Evolutionary conservation across 2,797 vertebrate species (phyloP).

Genomic region (Garrulus glandarius): DNA sequence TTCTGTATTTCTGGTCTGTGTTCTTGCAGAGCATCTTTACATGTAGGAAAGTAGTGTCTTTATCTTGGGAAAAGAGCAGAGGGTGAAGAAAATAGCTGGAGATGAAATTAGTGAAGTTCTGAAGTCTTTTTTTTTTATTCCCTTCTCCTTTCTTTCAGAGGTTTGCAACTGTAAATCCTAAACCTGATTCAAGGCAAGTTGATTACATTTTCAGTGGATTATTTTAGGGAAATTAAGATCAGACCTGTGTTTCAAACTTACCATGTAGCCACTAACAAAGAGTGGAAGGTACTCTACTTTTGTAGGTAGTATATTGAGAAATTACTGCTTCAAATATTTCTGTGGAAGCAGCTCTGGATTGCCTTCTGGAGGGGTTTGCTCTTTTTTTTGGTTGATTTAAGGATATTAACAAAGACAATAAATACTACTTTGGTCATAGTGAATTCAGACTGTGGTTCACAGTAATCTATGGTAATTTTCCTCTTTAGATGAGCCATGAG

Average conservation of each 20-base stretch:
- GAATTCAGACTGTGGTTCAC: not conserved
- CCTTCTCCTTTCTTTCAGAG: not conserved
- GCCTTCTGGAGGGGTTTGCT: not conserved
- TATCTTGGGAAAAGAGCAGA: not conserved
- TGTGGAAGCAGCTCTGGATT: not conserved
- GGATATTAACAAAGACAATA: not conserved
- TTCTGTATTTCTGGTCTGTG: not conserved
- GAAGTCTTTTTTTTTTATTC: not conserved
- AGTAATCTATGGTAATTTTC: not conserved
- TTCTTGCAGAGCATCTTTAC: not conserved
- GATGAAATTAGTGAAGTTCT: not conserved
- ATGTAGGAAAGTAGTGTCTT: not conserved
- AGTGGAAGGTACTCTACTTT: not conserved
- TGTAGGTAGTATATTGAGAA: not conserved
- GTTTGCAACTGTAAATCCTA: not conserved
- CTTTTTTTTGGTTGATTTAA: not conserved
- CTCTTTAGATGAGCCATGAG: not conserved
- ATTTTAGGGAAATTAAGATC: not conserved
- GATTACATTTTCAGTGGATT: not conserved
- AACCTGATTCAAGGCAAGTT: not conserved
- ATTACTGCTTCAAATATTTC: not conserved
- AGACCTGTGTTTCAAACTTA: not conserved
- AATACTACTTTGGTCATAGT: not conserved
- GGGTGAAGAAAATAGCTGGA: not conserved
- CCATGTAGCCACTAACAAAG: not conserved